Percentiles rank a stretch among this genome's conserved stretches.
Conservation (phyloP, 2,113 vertebrate species). For the Syngnathus floridae region DNA sequence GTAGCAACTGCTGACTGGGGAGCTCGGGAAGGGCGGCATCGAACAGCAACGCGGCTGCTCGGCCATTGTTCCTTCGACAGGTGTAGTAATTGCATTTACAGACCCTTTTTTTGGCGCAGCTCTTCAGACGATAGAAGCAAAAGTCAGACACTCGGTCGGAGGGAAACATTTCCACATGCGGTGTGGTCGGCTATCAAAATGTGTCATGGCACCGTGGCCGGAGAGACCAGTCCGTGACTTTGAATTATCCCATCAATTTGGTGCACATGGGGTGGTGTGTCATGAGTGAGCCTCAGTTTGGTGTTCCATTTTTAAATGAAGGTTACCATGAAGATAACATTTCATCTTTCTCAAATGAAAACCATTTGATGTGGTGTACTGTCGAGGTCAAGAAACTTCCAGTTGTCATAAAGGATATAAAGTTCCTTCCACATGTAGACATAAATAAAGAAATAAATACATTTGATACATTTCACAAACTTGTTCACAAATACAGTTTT, state of each 20-base stretch:
- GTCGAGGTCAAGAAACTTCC: too few relatives aligned
- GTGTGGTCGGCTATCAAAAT: slow-evolving; percentile 23
- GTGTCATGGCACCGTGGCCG: slow-evolving; percentile 9
- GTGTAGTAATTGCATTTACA: slow-evolving; percentile 63
- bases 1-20: slow-evolving; percentile 39
- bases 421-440: not conserved
- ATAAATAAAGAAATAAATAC: too few relatives aligned
- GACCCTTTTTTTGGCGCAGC: slow-evolving; percentile 48
- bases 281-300: not conserved
- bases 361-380: not conserved
- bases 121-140: slow-evolving; percentile 54
- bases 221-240: not conserved
- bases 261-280: not conserved
- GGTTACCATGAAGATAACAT: not conserved
- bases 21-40: slow-evolving; percentile 39
- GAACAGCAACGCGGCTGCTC: slow-evolving; percentile 48
- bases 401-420: not conserved
- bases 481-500: too few relatives aligned
- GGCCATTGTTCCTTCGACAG: slow-evolving; percentile 58
- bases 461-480: too few relatives aligned
- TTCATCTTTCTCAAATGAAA: not conserved
- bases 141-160: slow-evolving; percentile 41
- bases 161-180: slow-evolving; percentile 43
- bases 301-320: not conserved
- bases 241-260: not conserved